A percentile compares a stretch with the other conserved stretches of the same genome.
phyloP scores from a whole-genome alignment of 2,113 vertebrate genomes.

The Apeltes quadracus region DNA sequence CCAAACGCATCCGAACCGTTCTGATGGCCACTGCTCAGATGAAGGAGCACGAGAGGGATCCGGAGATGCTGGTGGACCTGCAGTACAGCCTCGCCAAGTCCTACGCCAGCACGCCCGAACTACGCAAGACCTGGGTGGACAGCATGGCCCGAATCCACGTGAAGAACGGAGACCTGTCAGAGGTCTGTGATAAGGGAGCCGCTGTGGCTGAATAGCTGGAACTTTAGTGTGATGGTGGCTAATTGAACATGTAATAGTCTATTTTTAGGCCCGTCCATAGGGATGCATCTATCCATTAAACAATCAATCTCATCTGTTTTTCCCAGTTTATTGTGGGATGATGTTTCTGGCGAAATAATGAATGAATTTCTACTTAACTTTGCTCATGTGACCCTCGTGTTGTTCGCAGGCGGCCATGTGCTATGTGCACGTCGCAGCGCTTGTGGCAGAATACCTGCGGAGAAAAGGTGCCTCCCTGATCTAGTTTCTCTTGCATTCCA shows the following conservation, averaged over 20 bases:
- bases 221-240: neutral
- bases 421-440: slow-evolving; percentile 92
- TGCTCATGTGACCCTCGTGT: slow-evolving; percentile 17
- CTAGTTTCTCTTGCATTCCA: neutral
- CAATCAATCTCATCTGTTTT: neutral
- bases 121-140: slow-evolving; percentile 97
- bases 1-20: slow-evolving; percentile 96
- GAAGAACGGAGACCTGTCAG: slow-evolving; percentile 96
- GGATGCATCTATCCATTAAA: neutral
- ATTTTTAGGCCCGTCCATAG: neutral
- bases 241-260: neutral
- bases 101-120: slow-evolving; percentile 95
- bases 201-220: neutral
- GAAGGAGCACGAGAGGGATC: slow-evolving; percentile 98
- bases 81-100: slow-evolving; percentile 99
- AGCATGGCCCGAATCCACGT: slow-evolving; percentile 99
- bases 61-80: slow-evolving; percentile 98
- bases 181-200: slow-evolving; percentile 76
- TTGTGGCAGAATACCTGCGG: slow-evolving; percentile 94
- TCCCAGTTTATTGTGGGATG: neutral
- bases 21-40: slow-evolving; percentile 99
- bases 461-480: slow-evolving; percentile 85
- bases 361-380: neutral
- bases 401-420: slow-evolving; percentile 93
- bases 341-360: neutral